Percentiles rank a stretch among this genome's conserved stretches.
phyloP scores from a whole-genome alignment of 2,888 invertebrate genomes.

The Pyrrhia umbra region DNA sequence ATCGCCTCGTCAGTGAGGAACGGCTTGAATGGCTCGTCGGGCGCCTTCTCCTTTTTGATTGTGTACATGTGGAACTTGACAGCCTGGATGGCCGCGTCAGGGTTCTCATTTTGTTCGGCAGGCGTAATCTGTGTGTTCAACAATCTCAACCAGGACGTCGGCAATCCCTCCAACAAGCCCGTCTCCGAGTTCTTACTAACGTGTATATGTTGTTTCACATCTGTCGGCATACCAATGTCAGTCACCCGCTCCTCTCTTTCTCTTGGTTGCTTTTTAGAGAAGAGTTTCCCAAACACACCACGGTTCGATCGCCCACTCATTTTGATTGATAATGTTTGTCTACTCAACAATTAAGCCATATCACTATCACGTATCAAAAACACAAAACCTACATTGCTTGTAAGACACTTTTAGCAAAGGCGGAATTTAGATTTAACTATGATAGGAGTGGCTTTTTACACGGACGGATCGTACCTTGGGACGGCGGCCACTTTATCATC shows the following conservation, averaged over 20 bases:
- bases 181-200: conserved; percentile 95
- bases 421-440: conserved; percentile 72
- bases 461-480: conserved; percentile 77
- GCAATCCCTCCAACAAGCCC: conserved; percentile 96
- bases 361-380: conserved; percentile 70
- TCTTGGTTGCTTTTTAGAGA: conserved; percentile 83
- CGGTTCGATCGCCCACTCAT: conserved; percentile 88
- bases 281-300: conserved; percentile 87
- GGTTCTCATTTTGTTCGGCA: conserved; percentile 97
- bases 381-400: conserved; percentile 80
- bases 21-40: conserved; percentile 93
- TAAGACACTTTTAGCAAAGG: conserved; percentile 69
- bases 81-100: conserved; percentile 97
- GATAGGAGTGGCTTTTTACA: conserved; percentile 86
- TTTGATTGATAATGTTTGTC: conserved; percentile 73
- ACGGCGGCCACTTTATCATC: conserved; percentile 77
- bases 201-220: conserved; percentile 96
- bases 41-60: conserved; percentile 95
- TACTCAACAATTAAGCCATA: conserved; percentile 76
- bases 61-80: conserved; percentile 97
- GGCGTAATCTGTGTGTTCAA: conserved; percentile 95
- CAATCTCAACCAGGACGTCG: conserved; percentile 94
- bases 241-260: conserved; percentile 89
- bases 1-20: conserved; percentile 95
- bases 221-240: conserved; percentile 95